These are phyloP conservation scores for Morbakka virulenta DNA, from an alignment of 30 jellyfish, hydroid and myxozoan genomes.

Conservation along the genomic window DNA sequence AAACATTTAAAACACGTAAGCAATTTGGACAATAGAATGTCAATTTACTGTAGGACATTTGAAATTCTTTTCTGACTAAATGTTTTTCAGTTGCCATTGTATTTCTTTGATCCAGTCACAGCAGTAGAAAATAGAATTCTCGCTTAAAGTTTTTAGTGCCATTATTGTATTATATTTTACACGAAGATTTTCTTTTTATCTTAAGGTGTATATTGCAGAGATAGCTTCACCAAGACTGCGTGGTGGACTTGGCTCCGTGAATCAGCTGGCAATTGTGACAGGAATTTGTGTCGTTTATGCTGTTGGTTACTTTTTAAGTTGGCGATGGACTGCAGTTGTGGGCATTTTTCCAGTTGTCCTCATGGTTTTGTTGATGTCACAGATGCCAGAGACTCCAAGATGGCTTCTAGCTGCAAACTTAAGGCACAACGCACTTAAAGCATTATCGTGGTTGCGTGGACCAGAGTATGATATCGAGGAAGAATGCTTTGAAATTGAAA, in stretches of 20 bases:
- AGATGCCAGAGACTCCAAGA: conserved; percentile 98
- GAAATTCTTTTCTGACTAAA: too few species aligned
- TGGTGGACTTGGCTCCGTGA: conserved; percentile 97
- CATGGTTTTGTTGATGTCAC: conserved; percentile 60
- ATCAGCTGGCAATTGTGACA: conserved; percentile 79
- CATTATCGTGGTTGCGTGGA: conserved; percentile 80
- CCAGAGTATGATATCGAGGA: conserved; percentile 82
- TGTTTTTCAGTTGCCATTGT: too few species aligned
- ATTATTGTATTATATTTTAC: too few species aligned
- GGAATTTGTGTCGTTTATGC: conserved; percentile 73
- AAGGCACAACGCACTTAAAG: conserved; percentile 67
- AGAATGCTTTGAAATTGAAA: conserved; percentile 94
- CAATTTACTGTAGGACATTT: too few species aligned
- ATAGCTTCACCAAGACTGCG: conserved; percentile 75
- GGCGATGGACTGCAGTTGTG: conserved; percentile 86
- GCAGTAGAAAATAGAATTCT: too few species aligned
- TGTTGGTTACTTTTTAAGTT: conserved; percentile 52
- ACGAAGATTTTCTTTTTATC: not conserved
- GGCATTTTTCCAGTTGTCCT: conserved; percentile 71
- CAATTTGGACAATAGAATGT: too few species aligned
- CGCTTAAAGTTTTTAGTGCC: too few species aligned
- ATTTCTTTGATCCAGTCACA: too few species aligned
- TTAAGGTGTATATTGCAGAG: conserved; percentile 91
- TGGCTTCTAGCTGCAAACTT: conserved; percentile 91
- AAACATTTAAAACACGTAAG: too few species aligned